Conservation (phyloP, 2,113 vertebrate species). For the Chaetops frenatus region DNA sequence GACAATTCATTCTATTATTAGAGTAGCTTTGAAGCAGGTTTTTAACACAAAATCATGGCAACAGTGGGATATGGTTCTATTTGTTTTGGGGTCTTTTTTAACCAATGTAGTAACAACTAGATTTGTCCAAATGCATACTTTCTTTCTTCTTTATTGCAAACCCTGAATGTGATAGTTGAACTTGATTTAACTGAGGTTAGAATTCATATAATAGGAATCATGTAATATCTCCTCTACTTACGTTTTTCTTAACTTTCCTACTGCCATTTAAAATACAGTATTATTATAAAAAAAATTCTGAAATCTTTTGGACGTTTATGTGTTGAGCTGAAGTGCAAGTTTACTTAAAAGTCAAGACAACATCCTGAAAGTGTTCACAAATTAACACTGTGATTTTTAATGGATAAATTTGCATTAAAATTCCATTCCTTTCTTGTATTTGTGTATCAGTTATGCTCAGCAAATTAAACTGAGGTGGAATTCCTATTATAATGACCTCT, state of each 20-base stretch:
- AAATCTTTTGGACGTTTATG: neutral
- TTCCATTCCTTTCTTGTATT: neutral
- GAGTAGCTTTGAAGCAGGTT: neutral
- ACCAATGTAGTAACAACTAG: neutral
- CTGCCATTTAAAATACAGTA: neutral
- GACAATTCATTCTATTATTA: neutral
- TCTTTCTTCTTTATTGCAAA: neutral
- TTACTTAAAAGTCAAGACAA: neutral
- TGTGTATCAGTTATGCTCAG: neutral
- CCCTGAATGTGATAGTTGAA: neutral
- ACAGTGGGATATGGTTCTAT: neutral
- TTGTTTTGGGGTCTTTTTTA: neutral
- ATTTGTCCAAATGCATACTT: neutral
- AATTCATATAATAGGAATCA: neutral
- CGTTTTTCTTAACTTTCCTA: neutral
- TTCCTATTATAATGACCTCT: neutral
- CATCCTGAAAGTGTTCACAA: neutral
- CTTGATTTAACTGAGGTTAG: neutral
- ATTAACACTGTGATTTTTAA: neutral
- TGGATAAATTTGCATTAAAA: neutral
- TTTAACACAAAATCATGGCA: neutral
- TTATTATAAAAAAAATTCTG: neutral
- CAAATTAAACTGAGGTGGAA: neutral
- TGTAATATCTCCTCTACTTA: neutral
- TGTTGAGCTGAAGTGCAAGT: neutral